A percentile compares a stretch with the other conserved stretches of the same genome.
These are phyloP conservation scores for Bhutanitis thaidina DNA, from an alignment of 2,888 invertebrate genomes.

Conservation along the genomic window DNA sequence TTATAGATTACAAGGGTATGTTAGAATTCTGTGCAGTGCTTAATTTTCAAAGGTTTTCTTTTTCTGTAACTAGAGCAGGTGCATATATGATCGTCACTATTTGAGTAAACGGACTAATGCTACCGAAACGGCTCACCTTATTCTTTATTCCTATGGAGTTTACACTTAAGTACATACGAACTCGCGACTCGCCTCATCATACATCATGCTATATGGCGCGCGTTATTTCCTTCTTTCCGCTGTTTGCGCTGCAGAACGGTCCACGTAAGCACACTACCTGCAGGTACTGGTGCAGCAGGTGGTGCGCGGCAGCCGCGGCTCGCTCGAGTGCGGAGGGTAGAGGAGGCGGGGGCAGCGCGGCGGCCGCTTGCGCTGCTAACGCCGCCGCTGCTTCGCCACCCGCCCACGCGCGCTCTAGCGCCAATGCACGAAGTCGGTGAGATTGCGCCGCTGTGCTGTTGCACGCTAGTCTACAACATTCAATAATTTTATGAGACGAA, in stretches of 20 bases:
- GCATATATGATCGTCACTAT: no score
- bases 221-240: no score
- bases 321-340: constrained; percentile 64
- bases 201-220: no score
- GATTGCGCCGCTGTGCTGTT: constrained; percentile 49
- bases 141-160: no score
- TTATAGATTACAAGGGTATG: no score
- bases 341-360: constrained; percentile 67
- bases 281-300: constrained; percentile 66
- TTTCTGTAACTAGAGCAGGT: no score
- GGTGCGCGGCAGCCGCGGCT: constrained; percentile 67
- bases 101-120: no score
- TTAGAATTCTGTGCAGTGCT: no score
- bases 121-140: no score
- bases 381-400: constrained; percentile 68
- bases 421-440: constrained; percentile 59
- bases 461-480: constrained; percentile 35
- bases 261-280: constrained; percentile 66
- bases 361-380: constrained; percentile 62
- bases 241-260: constrained; percentile 62
- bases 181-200: no score
- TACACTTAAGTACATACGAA: no score
- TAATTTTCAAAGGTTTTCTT: no score
- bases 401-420: constrained; percentile 69
- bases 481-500: background rate